phyloP scores from a whole-genome alignment of 2,888 invertebrate genomes.

The Nomada lathburiana region DNA sequence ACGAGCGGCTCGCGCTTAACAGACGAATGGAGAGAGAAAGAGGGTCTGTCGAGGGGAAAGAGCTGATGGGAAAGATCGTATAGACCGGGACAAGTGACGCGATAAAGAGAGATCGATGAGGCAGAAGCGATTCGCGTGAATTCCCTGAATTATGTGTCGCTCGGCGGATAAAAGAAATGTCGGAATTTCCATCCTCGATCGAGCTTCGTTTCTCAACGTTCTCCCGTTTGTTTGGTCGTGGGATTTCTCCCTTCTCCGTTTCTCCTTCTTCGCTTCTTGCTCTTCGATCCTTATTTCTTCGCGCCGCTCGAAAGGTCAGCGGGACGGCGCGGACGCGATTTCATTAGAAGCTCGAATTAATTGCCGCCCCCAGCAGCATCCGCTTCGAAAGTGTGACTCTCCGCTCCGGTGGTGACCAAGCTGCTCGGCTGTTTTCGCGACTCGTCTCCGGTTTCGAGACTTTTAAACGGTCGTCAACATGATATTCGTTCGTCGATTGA shows the following conservation, averaged over 20 bases:
- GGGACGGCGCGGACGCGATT: constrained; percentile 9
- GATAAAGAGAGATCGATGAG: constrained; percentile 25
- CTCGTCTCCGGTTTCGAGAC: neutral
- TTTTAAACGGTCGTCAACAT: neutral
- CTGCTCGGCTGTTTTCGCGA: neutral
- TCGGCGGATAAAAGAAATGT: constrained; percentile 35
- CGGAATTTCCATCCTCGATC: constrained; percentile 6
- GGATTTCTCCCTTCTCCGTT: neutral
- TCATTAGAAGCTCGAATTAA: constrained; percentile 47
- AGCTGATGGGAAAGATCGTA: neutral
- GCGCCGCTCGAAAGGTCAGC: neutral
- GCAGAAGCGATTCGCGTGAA: constrained; percentile 24
- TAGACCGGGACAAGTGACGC: neutral
- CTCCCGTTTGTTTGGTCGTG: constrained; percentile 19
- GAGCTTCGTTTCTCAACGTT: neutral
- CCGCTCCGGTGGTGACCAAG: neutral
- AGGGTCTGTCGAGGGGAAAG: constrained; percentile 9
- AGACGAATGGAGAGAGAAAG: neutral
- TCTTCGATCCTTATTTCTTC: neutral
- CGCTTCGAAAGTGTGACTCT: constrained; percentile 4
- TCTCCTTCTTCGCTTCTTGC: too few relatives aligned
- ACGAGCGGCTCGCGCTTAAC: constrained; percentile 24
- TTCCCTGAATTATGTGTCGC: constrained; percentile 25
- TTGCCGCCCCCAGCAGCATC: constrained; percentile 15
- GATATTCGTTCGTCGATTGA: too few relatives aligned